Percentiles rank a stretch among this genome's conserved stretches.
These are phyloP conservation scores for Euclidia mi DNA, from an alignment of 2,888 invertebrate genomes.

Conservation along the genomic window DNA sequence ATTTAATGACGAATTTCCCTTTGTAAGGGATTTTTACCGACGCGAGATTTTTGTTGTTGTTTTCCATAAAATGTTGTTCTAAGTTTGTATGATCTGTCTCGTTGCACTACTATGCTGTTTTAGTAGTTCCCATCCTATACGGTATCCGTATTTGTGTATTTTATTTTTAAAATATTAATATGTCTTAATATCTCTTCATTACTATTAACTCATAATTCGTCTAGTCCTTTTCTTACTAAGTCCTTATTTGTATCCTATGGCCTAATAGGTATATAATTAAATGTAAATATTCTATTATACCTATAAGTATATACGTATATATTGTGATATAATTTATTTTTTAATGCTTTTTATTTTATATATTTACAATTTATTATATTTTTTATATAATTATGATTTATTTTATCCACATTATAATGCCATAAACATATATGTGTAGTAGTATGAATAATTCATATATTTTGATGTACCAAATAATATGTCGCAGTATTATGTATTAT, in stretches of 20 bases:
- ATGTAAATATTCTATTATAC: constrained; percentile 39
- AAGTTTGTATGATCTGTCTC: constrained; percentile 82
- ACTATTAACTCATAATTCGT: constrained; percentile 54
- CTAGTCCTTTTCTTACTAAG: constrained; percentile 79
- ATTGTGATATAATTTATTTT: constrained; percentile 35
- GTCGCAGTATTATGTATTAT: constrained; percentile 1
- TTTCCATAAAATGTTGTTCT: constrained; percentile 83
- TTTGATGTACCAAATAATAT: not conserved
- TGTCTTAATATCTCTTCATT: constrained; percentile 53
- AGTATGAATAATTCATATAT: not conserved
- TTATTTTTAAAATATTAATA: constrained; percentile 69
- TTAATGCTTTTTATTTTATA: constrained; percentile 34
- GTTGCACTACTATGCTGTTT: constrained; percentile 85
- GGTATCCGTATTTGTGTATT: constrained; percentile 88
- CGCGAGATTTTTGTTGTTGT: constrained; percentile 73
- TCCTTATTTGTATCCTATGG: constrained; percentile 56
- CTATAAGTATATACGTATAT: constrained; percentile 21
- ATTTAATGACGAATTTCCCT: constrained; percentile 78
- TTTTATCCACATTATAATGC: constrained; percentile 1
- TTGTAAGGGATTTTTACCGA: constrained; percentile 75
- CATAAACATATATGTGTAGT: not conserved
- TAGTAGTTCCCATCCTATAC: constrained; percentile 84
- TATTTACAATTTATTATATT: constrained; percentile 9
- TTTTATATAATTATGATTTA: not conserved
- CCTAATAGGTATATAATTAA: constrained; percentile 50